Percentiles rank a stretch among this genome's conserved stretches.
Conservation (phyloP, 2,888 invertebrate species). For the Acrobasis repandana region DNA sequence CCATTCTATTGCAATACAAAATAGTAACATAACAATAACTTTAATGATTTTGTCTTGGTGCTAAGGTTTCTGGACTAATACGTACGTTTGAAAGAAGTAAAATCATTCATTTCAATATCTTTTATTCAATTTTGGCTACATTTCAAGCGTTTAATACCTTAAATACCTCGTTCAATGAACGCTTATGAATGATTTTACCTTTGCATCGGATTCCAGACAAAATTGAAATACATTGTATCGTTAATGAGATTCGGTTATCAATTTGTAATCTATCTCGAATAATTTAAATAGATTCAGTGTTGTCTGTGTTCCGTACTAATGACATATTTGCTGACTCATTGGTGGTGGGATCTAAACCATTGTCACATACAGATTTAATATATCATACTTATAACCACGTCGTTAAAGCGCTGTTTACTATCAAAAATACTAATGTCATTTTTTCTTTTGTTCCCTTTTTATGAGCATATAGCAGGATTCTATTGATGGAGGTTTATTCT, state of each 20-base stretch:
- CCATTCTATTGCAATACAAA: slow-evolving; percentile 16
- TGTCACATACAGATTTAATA: slow-evolving; percentile 19
- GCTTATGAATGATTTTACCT: slow-evolving; percentile 44
- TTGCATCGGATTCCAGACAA: slow-evolving; percentile 37
- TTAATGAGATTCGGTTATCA: slow-evolving; percentile 32
- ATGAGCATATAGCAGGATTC: slow-evolving; percentile 82
- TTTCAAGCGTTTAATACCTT: not conserved
- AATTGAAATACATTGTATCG: slow-evolving; percentile 43
- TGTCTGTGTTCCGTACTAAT: slow-evolving; percentile 37
- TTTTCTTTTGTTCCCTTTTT: slow-evolving; percentile 75
- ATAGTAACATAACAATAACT: slow-evolving; percentile 22
- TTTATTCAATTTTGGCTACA: slow-evolving; percentile 22
- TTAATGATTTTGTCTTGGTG: slow-evolving; percentile 27
- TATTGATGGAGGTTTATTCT: slow-evolving; percentile 78
- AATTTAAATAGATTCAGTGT: slow-evolving; percentile 35
- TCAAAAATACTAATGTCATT: slow-evolving; percentile 77
- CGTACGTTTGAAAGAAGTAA: slow-evolving; percentile 34
- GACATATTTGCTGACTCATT: slow-evolving; percentile 36
- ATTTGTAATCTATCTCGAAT: slow-evolving; percentile 8
- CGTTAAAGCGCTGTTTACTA: slow-evolving; percentile 50
- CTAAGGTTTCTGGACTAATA: slow-evolving; percentile 33
- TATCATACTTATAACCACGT: slow-evolving; percentile 33
- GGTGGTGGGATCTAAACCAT: slow-evolving; percentile 29
- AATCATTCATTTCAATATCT: slow-evolving; percentile 46
- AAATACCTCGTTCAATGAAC: slow-evolving; percentile 19